phyloP scores from a whole-genome alignment of 2,113 vertebrate genomes.

The Rhea pennata region DNA sequence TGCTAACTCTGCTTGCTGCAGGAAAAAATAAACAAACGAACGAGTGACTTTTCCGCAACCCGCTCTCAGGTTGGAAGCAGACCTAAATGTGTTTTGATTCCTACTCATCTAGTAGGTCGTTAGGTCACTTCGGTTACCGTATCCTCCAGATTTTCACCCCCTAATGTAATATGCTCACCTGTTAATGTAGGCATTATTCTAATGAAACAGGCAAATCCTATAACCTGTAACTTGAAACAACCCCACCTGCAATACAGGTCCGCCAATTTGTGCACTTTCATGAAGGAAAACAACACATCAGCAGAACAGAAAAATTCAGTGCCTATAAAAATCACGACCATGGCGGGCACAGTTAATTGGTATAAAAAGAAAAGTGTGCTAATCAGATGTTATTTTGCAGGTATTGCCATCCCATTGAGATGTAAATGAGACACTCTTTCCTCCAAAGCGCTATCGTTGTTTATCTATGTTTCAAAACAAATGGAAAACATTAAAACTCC shows the following conservation, averaged over 20 bases:
- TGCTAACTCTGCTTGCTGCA: background rate
- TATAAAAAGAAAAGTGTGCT: background rate
- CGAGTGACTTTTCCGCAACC: background rate
- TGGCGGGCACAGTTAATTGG: background rate
- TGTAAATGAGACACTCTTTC: background rate
- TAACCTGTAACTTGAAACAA: background rate
- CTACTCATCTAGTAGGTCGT: background rate
- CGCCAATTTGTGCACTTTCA: background rate
- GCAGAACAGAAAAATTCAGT: background rate
- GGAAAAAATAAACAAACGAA: background rate
- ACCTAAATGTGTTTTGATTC: background rate
- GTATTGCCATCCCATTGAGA: background rate
- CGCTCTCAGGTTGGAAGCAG: background rate
- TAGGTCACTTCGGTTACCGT: fast-evolving
- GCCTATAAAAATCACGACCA: background rate
- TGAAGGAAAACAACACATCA: background rate
- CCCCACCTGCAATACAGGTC: background rate
- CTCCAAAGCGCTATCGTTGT: background rate
- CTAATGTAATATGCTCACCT: background rate
- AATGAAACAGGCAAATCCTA: background rate
- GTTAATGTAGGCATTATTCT: background rate
- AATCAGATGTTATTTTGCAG: background rate
- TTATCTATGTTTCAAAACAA: background rate
- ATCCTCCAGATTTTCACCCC: background rate
- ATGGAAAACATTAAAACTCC: background rate